Percentiles rank a stretch among this genome's conserved stretches.
Conservation (phyloP, 30 jellyfish, hydroid and myxozoan species). For the Aurelia sp. region DNA sequence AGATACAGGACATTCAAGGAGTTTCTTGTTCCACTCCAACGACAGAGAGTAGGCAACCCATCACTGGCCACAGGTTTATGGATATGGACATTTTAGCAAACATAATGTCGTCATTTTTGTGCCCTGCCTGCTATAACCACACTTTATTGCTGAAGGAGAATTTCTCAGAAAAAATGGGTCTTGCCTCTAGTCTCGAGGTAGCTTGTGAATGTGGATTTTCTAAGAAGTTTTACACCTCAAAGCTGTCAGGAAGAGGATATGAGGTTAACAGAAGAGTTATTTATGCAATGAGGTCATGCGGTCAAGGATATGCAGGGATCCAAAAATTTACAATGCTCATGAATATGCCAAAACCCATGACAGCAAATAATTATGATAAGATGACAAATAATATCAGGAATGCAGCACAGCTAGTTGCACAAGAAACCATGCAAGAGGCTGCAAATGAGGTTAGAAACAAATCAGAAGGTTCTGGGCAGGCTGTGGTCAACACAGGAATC, state of each 20-base stretch:
- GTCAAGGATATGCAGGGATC: conserved; percentile 6
- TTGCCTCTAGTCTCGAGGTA: neutral
- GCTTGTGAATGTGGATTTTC: conserved; percentile 19
- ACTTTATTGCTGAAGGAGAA: conserved; percentile 10
- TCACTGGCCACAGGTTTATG: neutral
- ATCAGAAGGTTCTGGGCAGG: conserved; percentile 12
- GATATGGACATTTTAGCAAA: neutral
- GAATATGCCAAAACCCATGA: conserved; percentile 14
- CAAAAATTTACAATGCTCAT: neutral
- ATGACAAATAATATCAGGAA: neutral
- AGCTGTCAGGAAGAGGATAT: conserved; percentile 6
- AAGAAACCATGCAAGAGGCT: conserved; percentile 42
- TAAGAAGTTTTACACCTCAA: neutral
- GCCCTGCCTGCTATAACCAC: neutral
- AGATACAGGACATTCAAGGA: too few relatives aligned
- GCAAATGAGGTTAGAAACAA: conserved; percentile 22
- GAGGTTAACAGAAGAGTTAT: conserved; percentile 5
- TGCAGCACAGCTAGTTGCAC: conserved; percentile 1
- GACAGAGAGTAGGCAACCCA: too few relatives aligned
- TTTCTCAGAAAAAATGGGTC: neutral
- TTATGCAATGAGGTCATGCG: conserved; percentile 28
- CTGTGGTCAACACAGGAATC: conserved; percentile 1
- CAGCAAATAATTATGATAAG: conserved; percentile 4
- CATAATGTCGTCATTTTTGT: neutral
- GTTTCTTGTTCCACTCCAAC: too few relatives aligned